These are phyloP conservation scores for Alligator mississippiensis DNA, from an alignment of 2,113 vertebrate genomes.

Conservation along the genomic window DNA sequence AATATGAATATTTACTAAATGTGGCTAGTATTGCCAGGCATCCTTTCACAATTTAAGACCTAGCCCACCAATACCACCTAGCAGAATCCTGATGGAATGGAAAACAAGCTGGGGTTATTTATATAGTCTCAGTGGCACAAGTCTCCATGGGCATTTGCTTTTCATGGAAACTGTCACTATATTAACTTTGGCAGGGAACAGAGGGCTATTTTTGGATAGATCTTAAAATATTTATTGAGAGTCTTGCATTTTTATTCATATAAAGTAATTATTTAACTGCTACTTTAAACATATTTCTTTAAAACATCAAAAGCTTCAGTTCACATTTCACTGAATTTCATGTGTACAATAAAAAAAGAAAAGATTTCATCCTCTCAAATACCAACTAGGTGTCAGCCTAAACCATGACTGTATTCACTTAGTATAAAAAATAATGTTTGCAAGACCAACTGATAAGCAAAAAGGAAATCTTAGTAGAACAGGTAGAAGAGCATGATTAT, in stretches of 20 bases:
- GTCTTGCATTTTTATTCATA: conserved; percentile 48
- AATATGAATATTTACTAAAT: neutral
- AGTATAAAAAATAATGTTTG: conserved; percentile 2
- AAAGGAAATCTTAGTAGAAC: neutral
- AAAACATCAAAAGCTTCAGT: conserved; percentile 9
- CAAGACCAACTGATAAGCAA: neutral
- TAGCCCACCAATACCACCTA: neutral
- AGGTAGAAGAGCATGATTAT: neutral
- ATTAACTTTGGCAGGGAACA: conserved; percentile 54
- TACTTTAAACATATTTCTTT: neutral
- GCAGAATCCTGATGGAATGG: neutral
- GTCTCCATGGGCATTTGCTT: conserved; percentile 38
- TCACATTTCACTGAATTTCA: neutral
- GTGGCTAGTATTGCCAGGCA: neutral
- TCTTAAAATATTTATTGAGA: conserved; percentile 33
- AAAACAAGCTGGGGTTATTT: conserved; percentile 14
- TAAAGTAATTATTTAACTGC: conserved; percentile 19
- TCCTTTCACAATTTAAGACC: neutral
- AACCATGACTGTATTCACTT: neutral
- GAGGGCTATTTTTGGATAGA: conserved; percentile 26
- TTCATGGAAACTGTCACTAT: conserved; percentile 46
- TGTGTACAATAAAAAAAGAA: neutral
- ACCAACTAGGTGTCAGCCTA: neutral
- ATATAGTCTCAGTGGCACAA: neutral
- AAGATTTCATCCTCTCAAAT: neutral